Evolutionary conservation across 2,888 invertebrate species (phyloP).

Genomic region (Rhingia rostrata): DNA sequence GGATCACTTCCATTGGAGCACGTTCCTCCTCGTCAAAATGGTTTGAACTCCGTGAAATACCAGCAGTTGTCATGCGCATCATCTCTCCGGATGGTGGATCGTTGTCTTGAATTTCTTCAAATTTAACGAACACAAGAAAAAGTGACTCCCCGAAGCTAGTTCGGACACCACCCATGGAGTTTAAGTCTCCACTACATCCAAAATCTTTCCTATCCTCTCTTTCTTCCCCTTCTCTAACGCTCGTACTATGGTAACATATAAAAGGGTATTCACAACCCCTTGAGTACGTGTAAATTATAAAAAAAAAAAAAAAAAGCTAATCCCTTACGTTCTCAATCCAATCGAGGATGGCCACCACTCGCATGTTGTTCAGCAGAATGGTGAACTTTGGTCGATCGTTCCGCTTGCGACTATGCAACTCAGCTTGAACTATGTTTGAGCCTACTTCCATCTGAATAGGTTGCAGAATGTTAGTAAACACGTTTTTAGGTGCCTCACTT

Average conservation of each 20-base stretch:
- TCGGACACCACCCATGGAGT: no score
- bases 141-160: no score
- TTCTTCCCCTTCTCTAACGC: no score
- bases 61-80: conserved; percentile 37
- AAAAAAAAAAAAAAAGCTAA: no score
- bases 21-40: no score
- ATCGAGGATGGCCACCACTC: conserved; percentile 95
- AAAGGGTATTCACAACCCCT: no score
- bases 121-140: no score
- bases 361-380: conserved; percentile 95
- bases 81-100: conserved; percentile 80
- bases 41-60: conserved; percentile 47
- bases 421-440: conserved; percentile 87
- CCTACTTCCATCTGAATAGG: conserved; percentile 86
- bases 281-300: no score
- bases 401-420: conserved; percentile 89
- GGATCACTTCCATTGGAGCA: conserved; percentile 91
- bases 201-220: no score
- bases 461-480: conserved; percentile 94
- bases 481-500: conserved; percentile 85
- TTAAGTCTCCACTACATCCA: no score
- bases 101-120: conserved; percentile 84
- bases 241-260: no score
- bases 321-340: conserved; percentile 94
- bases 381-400: conserved; percentile 90